These are phyloP conservation scores for Myiozetetes cayanensis DNA, from an alignment of 2,113 vertebrate species.

Conservation along the genomic window DNA sequence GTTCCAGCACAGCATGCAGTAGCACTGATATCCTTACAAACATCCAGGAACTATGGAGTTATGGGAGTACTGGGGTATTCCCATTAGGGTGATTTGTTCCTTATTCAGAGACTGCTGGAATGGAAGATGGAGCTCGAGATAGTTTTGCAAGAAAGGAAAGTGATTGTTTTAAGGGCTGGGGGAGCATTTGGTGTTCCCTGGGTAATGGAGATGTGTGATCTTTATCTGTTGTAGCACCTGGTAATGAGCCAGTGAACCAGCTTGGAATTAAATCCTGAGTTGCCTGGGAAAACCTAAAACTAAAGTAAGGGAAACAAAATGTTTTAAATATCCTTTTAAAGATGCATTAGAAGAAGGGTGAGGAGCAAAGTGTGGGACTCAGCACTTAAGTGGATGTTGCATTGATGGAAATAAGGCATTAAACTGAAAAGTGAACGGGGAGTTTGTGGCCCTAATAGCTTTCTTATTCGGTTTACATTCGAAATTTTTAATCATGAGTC, in stretches of 20 bases:
- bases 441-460: background rate
- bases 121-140: conserved; percentile 4
- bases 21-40: background rate
- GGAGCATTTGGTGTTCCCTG: background rate
- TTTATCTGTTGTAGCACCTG: conserved; percentile 22
- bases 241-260: background rate
- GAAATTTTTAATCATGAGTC: background rate
- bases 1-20: background rate
- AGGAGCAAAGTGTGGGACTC: background rate
- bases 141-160: background rate
- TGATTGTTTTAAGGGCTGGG: background rate
- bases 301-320: background rate
- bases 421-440: background rate
- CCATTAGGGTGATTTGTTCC: background rate
- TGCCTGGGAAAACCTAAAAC: background rate
- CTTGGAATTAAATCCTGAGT: background rate
- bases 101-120: background rate
- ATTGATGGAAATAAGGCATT: background rate
- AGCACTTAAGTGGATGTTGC: background rate
- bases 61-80: background rate
- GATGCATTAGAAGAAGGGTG: background rate
- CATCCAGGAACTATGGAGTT: background rate
- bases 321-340: background rate
- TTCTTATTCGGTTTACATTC: background rate
- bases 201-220: conserved; percentile 17